A percentile compares a stretch with the other conserved stretches of the same genome.
These are phyloP conservation scores for Acronicta leporina DNA, from an alignment of 2,888 invertebrate genomes.

Conservation along the genomic window DNA sequence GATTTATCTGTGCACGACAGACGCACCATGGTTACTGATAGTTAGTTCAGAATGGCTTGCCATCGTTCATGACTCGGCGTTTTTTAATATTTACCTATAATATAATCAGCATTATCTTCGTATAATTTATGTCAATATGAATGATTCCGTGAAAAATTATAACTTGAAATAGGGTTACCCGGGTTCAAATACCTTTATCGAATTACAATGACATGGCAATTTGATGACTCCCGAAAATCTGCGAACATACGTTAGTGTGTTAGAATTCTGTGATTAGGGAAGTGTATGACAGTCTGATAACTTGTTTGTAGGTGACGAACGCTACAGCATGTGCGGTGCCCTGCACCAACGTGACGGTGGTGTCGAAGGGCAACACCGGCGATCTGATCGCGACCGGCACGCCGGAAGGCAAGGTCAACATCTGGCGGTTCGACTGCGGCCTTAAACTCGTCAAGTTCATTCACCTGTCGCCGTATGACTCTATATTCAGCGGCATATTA, in stretches of 20 bases:
- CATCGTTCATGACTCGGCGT: slow-evolving; percentile 18
- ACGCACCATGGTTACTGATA: slow-evolving; percentile 15
- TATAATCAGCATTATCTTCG: slow-evolving; percentile 4
- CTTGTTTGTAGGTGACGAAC: slow-evolving; percentile 89
- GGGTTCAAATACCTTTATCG: slow-evolving; percentile 19
- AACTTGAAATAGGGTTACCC: slow-evolving; percentile 7
- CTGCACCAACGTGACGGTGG: slow-evolving; percentile 86
- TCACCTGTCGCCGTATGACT: slow-evolving; percentile 83
- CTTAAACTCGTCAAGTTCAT: slow-evolving; percentile 91
- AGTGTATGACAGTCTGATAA: slow-evolving; percentile 16
- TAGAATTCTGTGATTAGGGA: background rate
- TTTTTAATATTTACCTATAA: slow-evolving; percentile 11
- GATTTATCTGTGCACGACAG: background rate
- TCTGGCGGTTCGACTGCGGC: slow-evolving; percentile 95
- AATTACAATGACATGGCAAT: slow-evolving; percentile 13
- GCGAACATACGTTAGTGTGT: slow-evolving; percentile 12
- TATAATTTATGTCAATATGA: background rate
- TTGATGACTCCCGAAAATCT: slow-evolving; percentile 19
- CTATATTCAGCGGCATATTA: slow-evolving; percentile 84
- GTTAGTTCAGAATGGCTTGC: slow-evolving; percentile 8
- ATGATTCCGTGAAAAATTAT: background rate
- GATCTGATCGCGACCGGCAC: slow-evolving; percentile 90
- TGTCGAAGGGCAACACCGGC: slow-evolving; percentile 90
- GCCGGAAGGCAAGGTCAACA: slow-evolving; percentile 91
- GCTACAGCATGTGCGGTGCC: slow-evolving; percentile 94